A percentile compares a stretch with the other conserved stretches of the same genome.
Conservation (phyloP, 2,113 vertebrate genomes). For the Aphelocoma coerulescens region DNA sequence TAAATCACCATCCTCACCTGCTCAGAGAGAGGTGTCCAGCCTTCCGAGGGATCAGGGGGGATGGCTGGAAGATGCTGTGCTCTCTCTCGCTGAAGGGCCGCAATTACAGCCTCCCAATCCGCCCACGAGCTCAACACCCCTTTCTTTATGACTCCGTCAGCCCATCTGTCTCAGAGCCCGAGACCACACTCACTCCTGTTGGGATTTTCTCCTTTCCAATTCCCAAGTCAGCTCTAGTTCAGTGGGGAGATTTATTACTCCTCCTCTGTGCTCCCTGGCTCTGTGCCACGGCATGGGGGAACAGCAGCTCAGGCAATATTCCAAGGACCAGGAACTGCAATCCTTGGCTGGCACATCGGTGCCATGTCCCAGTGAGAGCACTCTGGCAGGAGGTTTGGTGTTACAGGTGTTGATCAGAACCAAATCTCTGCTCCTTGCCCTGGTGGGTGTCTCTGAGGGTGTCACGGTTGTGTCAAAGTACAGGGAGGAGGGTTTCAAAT, state of each 20-base stretch:
- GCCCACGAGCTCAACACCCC: background rate
- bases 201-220: constrained; percentile 43
- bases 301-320: background rate
- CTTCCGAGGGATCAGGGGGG: background rate
- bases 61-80: background rate
- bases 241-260: constrained; percentile 25
- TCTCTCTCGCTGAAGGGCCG: background rate
- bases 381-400: background rate
- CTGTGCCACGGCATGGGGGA: background rate
- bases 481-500: background rate
- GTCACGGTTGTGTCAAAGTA: background rate
- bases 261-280: background rate
- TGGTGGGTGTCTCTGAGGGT: fast-evolving
- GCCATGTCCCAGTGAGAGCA: fast-evolving
- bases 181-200: constrained; percentile 25
- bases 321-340: background rate
- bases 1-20: background rate
- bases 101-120: background rate
- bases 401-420: background rate
- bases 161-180: constrained; percentile 22
- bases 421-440: background rate
- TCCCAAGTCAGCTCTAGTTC: constrained; percentile 42
- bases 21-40: background rate
- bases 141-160: background rate
- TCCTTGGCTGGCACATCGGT: fast-evolving